Conservation (phyloP, 2,113 vertebrate genomes). For the Fukomys damarensis region DNA sequence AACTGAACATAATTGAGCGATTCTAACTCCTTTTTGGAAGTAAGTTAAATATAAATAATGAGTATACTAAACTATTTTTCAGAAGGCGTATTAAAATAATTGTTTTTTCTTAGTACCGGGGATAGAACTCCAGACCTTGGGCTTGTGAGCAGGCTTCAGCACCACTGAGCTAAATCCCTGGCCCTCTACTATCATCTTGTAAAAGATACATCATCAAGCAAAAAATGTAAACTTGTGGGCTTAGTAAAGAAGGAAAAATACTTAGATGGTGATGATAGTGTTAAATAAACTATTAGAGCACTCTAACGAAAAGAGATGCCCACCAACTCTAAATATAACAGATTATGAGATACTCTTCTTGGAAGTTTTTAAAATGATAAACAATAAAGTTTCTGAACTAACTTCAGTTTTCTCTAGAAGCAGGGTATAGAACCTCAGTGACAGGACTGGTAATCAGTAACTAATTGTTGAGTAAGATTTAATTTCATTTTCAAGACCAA, state of each 20-base stretch:
- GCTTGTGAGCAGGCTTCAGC: too few species aligned
- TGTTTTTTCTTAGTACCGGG: too few species aligned
- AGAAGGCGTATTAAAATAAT: too few species aligned
- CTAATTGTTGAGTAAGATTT: not conserved
- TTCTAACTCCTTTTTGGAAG: not conserved
- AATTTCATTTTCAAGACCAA: slow-evolving; percentile 44
- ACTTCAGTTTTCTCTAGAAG: not conserved
- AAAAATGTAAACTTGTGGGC: not conserved
- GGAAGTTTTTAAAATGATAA: not conserved
- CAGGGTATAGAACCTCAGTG: not conserved
- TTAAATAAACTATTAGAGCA: not conserved
- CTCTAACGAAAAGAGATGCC: not conserved
- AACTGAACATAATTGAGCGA: not conserved
- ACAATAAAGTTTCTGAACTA: not conserved
- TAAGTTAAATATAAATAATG: not conserved
- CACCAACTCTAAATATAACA: not conserved
- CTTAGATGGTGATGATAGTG: not conserved
- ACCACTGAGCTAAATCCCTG: too few species aligned
- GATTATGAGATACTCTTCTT: not conserved
- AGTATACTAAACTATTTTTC: not conserved
- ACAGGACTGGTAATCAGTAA: not conserved
- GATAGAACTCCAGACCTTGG: too few species aligned
- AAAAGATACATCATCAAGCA: not conserved
- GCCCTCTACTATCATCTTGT: not conserved
- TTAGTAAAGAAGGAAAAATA: not conserved